Conservation (phyloP, 23 tunicate genomes). For the Ciona savignyi region DNA sequence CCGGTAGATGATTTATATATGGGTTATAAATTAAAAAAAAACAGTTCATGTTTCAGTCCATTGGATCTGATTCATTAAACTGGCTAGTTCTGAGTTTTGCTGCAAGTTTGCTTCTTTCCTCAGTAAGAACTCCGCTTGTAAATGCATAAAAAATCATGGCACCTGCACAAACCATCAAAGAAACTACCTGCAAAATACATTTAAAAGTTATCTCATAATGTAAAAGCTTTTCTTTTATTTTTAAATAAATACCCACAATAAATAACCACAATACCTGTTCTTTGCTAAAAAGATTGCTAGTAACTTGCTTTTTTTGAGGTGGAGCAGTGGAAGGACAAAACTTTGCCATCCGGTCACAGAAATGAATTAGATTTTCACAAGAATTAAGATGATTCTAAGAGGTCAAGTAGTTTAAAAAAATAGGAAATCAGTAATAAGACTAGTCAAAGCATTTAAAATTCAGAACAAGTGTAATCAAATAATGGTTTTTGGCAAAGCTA, state of each 20-base stretch:
- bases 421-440: neutral
- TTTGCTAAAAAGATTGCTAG: neutral
- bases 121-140: conserved; percentile 41
- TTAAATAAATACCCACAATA: neutral
- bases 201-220: neutral
- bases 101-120: conserved; percentile 34
- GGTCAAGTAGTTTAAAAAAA: neutral
- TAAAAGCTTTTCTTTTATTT: neutral
- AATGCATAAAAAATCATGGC: conserved; percentile 45
- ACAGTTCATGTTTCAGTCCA: no score
- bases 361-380: conserved; percentile 40
- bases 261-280: neutral
- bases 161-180: conserved; percentile 21
- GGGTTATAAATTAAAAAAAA: no score
- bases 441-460: no score
- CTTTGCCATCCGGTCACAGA: conserved; percentile 33
- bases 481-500: no score
- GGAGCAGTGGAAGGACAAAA: conserved; percentile 11
- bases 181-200: conserved; percentile 14
- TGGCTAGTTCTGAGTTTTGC: no score
- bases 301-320: neutral
- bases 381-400: conserved; percentile 54
- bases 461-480: no score
- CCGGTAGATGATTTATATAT: no score
- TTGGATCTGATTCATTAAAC: no score